Evolutionary conservation across 2,888 invertebrate species (phyloP), one percentile per base, ranked within the genome.

Genomic region (Phytoseiulus persimilis): DNA sequence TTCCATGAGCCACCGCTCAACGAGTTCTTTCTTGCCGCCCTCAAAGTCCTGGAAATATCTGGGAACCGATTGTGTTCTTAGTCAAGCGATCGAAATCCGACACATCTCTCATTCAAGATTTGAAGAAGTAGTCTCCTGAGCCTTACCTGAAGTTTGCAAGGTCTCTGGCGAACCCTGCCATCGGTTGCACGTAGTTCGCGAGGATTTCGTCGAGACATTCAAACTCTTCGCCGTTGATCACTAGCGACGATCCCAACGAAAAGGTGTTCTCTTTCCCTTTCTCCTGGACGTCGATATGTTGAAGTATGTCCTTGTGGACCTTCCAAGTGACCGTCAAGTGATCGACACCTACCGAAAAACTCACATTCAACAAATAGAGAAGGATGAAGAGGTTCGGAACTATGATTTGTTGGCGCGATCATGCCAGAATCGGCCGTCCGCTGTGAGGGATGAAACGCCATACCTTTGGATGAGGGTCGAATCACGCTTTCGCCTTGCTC

Each of bases 191-290:
- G 93, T 97, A 95, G 23, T 99, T 95, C 0, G 99, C 98, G 90
- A 99, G 96, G 90, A 99, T 99, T 95, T 99, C 99, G 93, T 99
- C 99, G 65, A 99, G 94, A 93, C 99, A 99, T 93, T 99, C 99
- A 93, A 97, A 99, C 92, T 98, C 98, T 92, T 94, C 93, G 90
- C 95, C 95, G 83, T 92, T 92, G 91, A 99, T 99, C 95, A 95
- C 96, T 23, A 99, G 94, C 6, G 95, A 95, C 92, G 95, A 95
- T 90, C 99, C 99, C 91, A 99, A 94, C 90, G 98, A 97, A 93
- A 98, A 99, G 0, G 96, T 96, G 92, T 99, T 98, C 92, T 97
- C 96, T 93, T 99, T 99, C 28, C 97, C 97, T 92, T 98, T 96
- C 93, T 99, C 99, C 89, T 95, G 94, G 0, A 99, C 95, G 92